Evolutionary conservation across 2,888 invertebrate species (phyloP), one percentile per base, ranked within the genome.

Genomic region (Tetranychus truncatus): DNA sequence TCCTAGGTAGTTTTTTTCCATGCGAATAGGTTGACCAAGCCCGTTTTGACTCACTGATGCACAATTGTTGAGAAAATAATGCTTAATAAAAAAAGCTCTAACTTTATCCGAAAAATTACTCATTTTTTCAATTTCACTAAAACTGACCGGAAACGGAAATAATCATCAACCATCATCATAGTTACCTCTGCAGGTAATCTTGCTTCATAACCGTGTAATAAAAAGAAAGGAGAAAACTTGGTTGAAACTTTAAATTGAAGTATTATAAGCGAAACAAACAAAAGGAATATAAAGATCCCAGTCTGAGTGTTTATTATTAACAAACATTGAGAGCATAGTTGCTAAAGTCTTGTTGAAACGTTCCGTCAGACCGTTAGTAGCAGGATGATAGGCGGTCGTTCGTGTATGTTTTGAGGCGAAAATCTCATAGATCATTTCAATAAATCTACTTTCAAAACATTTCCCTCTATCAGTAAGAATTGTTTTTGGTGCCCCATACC

Each of bases 301-400:
- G 11, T 78, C 75, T 1, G n/a, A 66, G 9, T 79, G 78, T 6
- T 24, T n/a, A 1, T 67, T 44, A 11, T 74, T 75, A 9, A 79
- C 77, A 69, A 78, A 80, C 21, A 72, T 74, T 1, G 78, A 75
- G 0, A 80, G 44, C 78, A 79, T 78, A 7, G 75, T 74, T 0
- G 77, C 76, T 9, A 80, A 21, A 1, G 78, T 79, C n/a, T 74
- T 71, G 67, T 80, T 80, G 65, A 78, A 77, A 3, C 77, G 67
- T 75, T 80, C 80, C 0, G 76, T 76, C 1, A 79, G 55, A 0
- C 80, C 80, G 65, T 80, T 79, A 0, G 65, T 65, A 34, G 77
- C 45, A 0, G 79, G 79, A 6, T 77, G 75, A 74, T 77, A 79
- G 1, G 78, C 74, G 6, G 77, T 75, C 9, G 79, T 79, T 45